These are phyloP conservation scores for Neogale vison DNA, from an alignment of 2,113 vertebrate genomes.

Conservation along the genomic window DNA sequence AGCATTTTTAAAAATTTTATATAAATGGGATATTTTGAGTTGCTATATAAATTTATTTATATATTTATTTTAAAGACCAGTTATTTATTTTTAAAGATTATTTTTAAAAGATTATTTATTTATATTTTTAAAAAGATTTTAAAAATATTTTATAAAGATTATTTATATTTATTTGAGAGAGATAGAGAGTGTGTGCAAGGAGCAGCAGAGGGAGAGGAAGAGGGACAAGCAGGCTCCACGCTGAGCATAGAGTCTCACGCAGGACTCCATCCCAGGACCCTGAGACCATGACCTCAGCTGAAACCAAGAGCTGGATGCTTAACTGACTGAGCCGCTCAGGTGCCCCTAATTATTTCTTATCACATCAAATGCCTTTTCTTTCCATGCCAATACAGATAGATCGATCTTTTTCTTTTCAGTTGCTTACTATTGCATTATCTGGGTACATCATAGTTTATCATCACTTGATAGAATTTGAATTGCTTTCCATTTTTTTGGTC, in stretches of 20 bases:
- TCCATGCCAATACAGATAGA: not conserved
- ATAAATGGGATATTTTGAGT: not conserved
- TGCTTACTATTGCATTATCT: not conserved
- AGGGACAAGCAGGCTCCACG: not conserved
- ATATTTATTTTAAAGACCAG: too few relatives aligned
- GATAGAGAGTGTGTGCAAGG: not conserved
- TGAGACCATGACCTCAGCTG: not conserved
- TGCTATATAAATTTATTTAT: not conserved
- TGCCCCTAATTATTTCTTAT: not conserved
- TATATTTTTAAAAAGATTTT: too few relatives aligned
- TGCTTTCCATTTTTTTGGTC: not conserved
- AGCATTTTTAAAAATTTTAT: not conserved
- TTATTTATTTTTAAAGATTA: too few relatives aligned
- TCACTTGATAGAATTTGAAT: not conserved
- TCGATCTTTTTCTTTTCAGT: not conserved
- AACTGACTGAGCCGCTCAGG: not conserved
- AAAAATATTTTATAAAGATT: too few relatives aligned
- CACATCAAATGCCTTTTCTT: not conserved
- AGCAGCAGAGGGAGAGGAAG: not conserved
- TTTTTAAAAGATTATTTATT: too few relatives aligned
- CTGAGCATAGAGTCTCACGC: not conserved
- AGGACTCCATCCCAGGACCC: not conserved
- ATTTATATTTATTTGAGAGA: not conserved
- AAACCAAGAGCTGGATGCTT: not conserved
- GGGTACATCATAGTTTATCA: not conserved